These are phyloP conservation scores for Aurelia aurita complex sp. Pacific DNA, from an alignment of 30 jellyfish, hydroid and myxozoan genomes.

Conservation along the genomic window DNA sequence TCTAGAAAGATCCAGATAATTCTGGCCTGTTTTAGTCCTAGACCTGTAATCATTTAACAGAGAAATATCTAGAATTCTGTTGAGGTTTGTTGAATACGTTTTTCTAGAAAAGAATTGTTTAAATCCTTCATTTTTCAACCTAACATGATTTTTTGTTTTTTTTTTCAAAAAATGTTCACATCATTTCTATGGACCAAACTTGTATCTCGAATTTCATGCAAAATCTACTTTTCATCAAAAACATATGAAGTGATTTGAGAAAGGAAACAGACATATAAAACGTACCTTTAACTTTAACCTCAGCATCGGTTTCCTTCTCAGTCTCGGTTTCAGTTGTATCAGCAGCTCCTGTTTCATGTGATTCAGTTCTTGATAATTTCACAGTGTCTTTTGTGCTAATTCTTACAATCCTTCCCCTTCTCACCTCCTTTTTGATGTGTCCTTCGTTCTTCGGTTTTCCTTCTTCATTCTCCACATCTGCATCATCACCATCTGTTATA, in stretches of 20 bases:
- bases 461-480: neutral
- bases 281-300: slow-evolving; percentile 11
- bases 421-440: slow-evolving; percentile 47
- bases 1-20: too few relatives aligned
- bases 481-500: neutral
- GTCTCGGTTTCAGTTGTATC: slow-evolving; percentile 5
- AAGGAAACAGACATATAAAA: neutral
- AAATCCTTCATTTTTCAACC: too few relatives aligned
- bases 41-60: too few relatives aligned
- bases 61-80: too few relatives aligned
- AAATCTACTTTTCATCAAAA: neutral
- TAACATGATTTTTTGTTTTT: too few relatives aligned
- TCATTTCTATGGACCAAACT: too few relatives aligned
- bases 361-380: slow-evolving; percentile 26
- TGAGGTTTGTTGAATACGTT: too few relatives aligned
- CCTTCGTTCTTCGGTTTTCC: neutral
- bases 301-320: neutral
- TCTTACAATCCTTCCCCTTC: slow-evolving; percentile 64
- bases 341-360: slow-evolving; percentile 22
- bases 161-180: too few relatives aligned
- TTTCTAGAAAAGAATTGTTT: too few relatives aligned
- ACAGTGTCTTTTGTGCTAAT: slow-evolving; percentile 64
- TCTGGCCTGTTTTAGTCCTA: too few relatives aligned
- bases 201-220: too few relatives aligned
- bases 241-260: neutral